These are phyloP conservation scores for Protophormia terraenovae DNA, from an alignment of 2,888 invertebrate species.

Conservation along the genomic window DNA sequence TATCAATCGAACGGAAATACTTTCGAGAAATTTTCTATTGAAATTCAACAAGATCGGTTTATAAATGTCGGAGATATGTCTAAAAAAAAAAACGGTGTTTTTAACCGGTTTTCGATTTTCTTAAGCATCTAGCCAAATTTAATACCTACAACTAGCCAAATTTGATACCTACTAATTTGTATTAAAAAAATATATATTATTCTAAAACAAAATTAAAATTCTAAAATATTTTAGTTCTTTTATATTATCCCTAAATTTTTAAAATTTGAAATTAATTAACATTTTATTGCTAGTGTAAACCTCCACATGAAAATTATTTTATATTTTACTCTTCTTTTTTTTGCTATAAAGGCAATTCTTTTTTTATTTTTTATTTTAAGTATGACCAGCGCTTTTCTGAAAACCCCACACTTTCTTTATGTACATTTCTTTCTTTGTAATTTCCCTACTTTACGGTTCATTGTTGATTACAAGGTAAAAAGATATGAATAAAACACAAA, in stretches of 20 bases:
- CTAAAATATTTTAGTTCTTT: not conserved
- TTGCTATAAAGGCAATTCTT: not conserved
- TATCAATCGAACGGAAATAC: no score
- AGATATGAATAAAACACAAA: not conserved
- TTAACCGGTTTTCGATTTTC: no score
- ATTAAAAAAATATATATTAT: no score
- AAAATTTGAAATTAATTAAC: not conserved
- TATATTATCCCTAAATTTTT: not conserved
- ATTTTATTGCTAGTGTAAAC: slow-evolving; percentile 18
- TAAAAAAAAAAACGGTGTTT: no score
- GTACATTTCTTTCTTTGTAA: not conserved
- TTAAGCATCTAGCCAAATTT: no score
- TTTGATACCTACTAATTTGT: no score
- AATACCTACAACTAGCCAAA: no score
- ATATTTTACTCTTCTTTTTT: not conserved
- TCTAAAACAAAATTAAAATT: no score
- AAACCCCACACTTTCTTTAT: slow-evolving; percentile 26
- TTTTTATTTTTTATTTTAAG: not conserved
- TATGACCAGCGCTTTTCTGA: not conserved
- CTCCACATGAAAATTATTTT: slow-evolving; percentile 1
- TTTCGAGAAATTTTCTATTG: no score
- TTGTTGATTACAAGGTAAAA: slow-evolving; percentile 53
- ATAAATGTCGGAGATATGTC: no score
- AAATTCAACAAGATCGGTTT: no score
- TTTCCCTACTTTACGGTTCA: slow-evolving; percentile 42